Evolutionary conservation across 2,888 invertebrate species (phyloP).

Genomic region (Mactromeris polynyma): DNA sequence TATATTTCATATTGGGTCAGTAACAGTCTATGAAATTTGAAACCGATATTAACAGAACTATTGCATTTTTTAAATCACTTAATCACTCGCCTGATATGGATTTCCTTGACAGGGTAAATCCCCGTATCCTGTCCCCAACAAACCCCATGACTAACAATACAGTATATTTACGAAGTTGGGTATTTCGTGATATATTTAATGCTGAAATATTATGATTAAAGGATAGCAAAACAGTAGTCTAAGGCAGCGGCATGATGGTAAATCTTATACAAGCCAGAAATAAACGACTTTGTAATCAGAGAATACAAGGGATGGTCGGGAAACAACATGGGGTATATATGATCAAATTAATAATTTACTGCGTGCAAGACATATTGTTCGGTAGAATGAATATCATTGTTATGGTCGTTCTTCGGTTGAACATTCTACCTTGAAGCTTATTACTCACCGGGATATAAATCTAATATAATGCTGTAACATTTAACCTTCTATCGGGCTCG

Average conservation of each 20-base stretch:
- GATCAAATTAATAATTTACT: not conserved
- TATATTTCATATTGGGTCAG: too few relatives aligned
- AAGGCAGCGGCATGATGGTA: not conserved
- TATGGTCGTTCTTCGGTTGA: not conserved
- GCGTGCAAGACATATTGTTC: not conserved
- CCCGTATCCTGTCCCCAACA: too few relatives aligned
- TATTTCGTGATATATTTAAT: not conserved
- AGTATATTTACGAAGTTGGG: not conserved
- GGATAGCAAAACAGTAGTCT: not conserved
- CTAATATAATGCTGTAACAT: not conserved
- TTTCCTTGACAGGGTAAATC: too few relatives aligned
- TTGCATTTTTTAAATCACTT: too few relatives aligned
- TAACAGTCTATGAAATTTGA: too few relatives aligned
- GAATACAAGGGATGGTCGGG: not conserved
- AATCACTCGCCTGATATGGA: too few relatives aligned
- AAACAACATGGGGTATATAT: not conserved
- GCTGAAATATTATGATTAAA: not conserved
- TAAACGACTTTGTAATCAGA: not conserved
- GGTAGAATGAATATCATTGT: not conserved
- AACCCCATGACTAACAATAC: not conserved
- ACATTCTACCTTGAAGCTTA: not conserved
- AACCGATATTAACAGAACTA: too few relatives aligned
- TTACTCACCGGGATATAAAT: not conserved
- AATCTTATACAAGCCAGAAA: not conserved
- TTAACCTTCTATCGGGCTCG: not conserved